Percentiles rank a stretch among this genome's conserved stretches.
Evolutionary conservation across 2,113 vertebrate genomes (phyloP).

Genomic region (Gallinago paraguaiae): DNA sequence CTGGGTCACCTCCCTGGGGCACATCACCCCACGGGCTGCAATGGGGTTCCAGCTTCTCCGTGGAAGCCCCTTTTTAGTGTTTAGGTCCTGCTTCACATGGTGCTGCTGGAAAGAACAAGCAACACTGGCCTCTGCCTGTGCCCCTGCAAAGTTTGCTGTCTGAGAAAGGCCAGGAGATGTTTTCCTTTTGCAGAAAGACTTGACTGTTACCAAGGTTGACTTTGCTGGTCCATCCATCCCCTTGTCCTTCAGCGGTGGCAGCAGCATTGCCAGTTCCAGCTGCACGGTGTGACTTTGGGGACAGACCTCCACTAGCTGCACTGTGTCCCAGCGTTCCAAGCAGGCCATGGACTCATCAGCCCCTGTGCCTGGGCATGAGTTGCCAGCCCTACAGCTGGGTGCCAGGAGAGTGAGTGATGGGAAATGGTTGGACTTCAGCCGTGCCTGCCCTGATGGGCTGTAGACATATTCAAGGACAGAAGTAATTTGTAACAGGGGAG

Average conservation of each 20-base stretch:
- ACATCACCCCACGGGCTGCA: not conserved
- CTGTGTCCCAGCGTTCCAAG: not conserved
- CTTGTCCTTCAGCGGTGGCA: not conserved
- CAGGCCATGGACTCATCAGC: fast-evolving
- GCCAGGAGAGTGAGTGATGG: not conserved
- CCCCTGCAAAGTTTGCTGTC: not conserved
- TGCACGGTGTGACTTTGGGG: not conserved
- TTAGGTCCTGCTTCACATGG: not conserved
- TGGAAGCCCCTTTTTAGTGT: not conserved
- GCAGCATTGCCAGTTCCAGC: not conserved
- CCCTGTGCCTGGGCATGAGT: fast-evolving
- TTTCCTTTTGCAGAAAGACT: not conserved
- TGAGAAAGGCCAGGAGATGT: not conserved
- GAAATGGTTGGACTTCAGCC: not conserved
- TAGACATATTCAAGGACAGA: not conserved
- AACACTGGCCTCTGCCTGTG: not conserved
- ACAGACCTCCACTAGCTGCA: not conserved
- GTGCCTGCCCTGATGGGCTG: not conserved
- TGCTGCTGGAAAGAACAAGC: not conserved
- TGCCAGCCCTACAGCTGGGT: not conserved
- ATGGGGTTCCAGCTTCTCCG: not conserved
- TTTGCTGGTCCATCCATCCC: not conserved
- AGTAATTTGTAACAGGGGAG: not conserved
- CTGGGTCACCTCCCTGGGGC: fast-evolving
- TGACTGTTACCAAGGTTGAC: not conserved